Percentiles rank a stretch among this genome's conserved stretches.
These are phyloP conservation scores for Philaethria dido DNA, from an alignment of 2,888 invertebrate species.

Conservation along the genomic window DNA sequence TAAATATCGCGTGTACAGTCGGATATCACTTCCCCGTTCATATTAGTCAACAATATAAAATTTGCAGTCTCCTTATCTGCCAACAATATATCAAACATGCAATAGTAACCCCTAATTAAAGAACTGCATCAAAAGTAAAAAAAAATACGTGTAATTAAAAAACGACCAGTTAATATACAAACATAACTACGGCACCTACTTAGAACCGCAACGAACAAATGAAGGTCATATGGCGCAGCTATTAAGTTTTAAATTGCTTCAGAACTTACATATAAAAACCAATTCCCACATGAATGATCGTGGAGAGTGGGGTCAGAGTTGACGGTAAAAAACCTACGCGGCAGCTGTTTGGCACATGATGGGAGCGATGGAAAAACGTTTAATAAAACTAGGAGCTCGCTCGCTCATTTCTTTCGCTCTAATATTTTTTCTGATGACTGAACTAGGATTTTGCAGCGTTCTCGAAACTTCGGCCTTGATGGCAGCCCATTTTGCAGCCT, in stretches of 20 bases:
- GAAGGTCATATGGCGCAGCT: constrained; percentile 50
- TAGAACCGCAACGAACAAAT: constrained; percentile 60
- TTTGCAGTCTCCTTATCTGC: background rate
- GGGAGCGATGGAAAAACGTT: constrained; percentile 60
- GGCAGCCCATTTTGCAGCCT: constrained; percentile 27
- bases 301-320: constrained; percentile 80
- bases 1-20: background rate
- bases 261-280: constrained; percentile 60
- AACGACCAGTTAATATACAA: constrained; percentile 66
- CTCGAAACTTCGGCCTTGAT: constrained; percentile 38
- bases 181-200: constrained; percentile 46
- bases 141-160: constrained; percentile 48
- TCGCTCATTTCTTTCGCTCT: constrained; percentile 57
- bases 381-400: constrained; percentile 61
- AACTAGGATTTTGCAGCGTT: constrained; percentile 44
- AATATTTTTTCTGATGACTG: constrained; percentile 53
- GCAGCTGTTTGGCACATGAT: constrained; percentile 77
- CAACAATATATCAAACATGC: constrained; percentile 1
- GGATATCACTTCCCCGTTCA: background rate
- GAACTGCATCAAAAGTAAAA: constrained; percentile 35
- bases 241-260: constrained; percentile 64
- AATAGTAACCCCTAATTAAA: background rate
- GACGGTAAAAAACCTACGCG: constrained; percentile 75
- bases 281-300: constrained; percentile 81
- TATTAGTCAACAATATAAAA: background rate